phyloP scores from a whole-genome alignment of 2,888 invertebrate species.

The Uropetala carovei region DNA sequence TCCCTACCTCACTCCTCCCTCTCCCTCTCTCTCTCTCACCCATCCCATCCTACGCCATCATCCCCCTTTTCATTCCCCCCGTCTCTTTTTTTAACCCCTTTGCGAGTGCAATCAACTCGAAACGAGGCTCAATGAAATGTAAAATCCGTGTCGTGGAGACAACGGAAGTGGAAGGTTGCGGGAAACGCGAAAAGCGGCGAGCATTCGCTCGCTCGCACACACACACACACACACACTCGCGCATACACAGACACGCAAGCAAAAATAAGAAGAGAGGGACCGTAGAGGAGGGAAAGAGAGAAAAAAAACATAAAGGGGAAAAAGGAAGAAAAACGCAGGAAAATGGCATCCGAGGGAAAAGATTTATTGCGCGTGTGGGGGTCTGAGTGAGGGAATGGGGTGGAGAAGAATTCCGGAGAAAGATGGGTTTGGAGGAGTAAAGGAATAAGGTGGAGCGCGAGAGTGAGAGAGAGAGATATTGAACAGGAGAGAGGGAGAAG shows the following conservation, averaged over 20 bases:
- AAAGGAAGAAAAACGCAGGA: neutral
- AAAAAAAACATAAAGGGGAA: neutral
- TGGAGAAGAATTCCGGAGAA: neutral
- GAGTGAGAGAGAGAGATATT: neutral
- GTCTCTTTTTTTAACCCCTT: constrained; percentile 6
- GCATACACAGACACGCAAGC: no score
- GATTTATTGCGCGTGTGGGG: constrained; percentile 44
- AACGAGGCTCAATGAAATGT: constrained; percentile 53
- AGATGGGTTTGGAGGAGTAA: neutral
- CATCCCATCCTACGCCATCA: neutral
- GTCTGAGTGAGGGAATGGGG: neutral
- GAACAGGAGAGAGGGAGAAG: neutral
- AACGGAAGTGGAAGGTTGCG: neutral
- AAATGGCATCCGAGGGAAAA: constrained; percentile 49
- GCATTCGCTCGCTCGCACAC: neutral
- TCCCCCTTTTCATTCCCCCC: neutral
- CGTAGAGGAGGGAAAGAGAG: no score
- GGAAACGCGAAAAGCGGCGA: neutral
- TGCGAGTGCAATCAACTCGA: constrained; percentile 53
- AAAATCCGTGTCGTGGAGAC: constrained; percentile 60
- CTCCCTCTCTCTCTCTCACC: neutral
- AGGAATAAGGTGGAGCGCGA: neutral
- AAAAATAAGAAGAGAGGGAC: no score
- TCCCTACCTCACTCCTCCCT: neutral
- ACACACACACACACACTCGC: no score